Evolutionary conservation across 2,797 vertebrate genomes (phyloP), one percentile per base, ranked within the genome.

Genomic region (Benthosema pterotum): DNA sequence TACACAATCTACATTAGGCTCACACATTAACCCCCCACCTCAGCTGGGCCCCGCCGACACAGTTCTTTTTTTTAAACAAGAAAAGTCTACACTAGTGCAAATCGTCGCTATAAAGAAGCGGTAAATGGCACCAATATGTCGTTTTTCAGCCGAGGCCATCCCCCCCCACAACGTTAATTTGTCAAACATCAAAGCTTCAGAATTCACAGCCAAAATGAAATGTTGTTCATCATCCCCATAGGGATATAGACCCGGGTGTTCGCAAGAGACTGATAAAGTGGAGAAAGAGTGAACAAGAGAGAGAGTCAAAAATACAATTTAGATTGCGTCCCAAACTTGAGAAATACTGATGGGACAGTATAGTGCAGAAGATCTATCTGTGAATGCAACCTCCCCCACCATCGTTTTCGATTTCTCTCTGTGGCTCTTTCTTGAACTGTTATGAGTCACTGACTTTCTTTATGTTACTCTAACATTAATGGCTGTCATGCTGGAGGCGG

Each of bases 1-100:
- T 72, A 67, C 76, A 81, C 76, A 69, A n/a, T 69, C 77, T 74
- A 79, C 74, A 86, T 80, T 76, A 83, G 76, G 83, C 74, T 73
- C 7, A 71, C 87, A 88, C 85, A 79, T 66, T 48, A 75, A 25
- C 72, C 77, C 84, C 82, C 75, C 65, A 63, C 56, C 79, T 69
- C 75, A 57, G 84, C 75, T 72, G 28, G 63, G 74, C 82, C 82
- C 74, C 72, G 73, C 71, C 19, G 72, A 74, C 71, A 72, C 78
- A 60, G 54, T 3, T 60, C 72, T 82, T n/a, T n/a, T n/a, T n/a
- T n/a, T n/a, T n/a, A n/a, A n/a, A 85, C 80, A 74, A 75, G 75
- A 56, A n/a, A 15, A 61, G 61, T 52, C 52, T 49, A 17, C 51
- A 65, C 77, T 81, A 82, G 79, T 86, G 82, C 82, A 83, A 72